These are phyloP conservation scores for Schlechtendalia chinensis DNA, from an alignment of 1,140 invertebrate species.

Conservation along the genomic window DNA sequence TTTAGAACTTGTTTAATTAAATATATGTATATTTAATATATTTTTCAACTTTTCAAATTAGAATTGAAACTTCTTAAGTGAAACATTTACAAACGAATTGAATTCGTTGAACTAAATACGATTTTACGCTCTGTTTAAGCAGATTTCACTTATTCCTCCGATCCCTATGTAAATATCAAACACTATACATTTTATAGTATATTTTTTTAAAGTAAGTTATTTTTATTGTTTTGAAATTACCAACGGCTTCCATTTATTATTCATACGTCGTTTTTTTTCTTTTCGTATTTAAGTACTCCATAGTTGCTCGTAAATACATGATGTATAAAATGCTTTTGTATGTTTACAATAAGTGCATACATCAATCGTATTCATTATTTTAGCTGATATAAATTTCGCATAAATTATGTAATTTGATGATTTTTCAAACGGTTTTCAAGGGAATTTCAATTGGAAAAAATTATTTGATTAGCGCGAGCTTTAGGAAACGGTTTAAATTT, in stretches of 20 bases:
- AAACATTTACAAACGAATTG: slow-evolving; percentile 4
- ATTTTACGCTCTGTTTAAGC: neutral
- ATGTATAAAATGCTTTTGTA: neutral
- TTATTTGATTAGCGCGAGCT: neutral
- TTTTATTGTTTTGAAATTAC: neutral
- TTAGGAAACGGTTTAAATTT: neutral
- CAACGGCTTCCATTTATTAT: neutral
- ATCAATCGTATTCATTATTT: too few relatives aligned
- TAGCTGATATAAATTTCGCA: too few relatives aligned
- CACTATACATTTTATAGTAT: neutral
- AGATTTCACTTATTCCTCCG: neutral
- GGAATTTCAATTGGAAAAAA: neutral
- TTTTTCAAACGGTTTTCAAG: neutral
- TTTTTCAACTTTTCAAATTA: neutral
- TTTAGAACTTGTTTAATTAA: slow-evolving; percentile 20
- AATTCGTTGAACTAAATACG: neutral
- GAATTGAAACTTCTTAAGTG: neutral
- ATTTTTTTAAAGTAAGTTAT: neutral
- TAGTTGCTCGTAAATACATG: too few relatives aligned
- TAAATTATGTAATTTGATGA: neutral
- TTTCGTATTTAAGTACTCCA: neutral
- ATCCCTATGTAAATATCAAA: neutral
- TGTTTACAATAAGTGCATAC: neutral
- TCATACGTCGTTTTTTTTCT: neutral
- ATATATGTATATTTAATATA: neutral